Evolutionary conservation across 2,888 invertebrate genomes (phyloP), one percentile per base, ranked within the genome.

Genomic region (Eumerus sabulonum): DNA sequence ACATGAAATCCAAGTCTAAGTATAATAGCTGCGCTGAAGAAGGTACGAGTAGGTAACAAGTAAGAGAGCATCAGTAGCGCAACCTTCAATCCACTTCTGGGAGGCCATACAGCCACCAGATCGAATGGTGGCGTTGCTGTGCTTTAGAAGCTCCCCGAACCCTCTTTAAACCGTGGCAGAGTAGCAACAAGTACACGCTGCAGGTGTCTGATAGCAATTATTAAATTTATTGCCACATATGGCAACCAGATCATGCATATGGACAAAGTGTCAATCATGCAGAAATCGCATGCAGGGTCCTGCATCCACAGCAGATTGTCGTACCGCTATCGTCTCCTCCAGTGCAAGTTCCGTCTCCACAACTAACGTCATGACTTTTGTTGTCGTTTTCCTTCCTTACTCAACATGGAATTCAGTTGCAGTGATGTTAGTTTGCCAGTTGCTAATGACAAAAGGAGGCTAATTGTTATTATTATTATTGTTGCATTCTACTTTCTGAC

Each of bases 211-310:
- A 53, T 71, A 70, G 76, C 81, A 76, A 81, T 81, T 76, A 76
- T 76, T 76, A 76, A 76, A 76, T 76, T n/a, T 68, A 81, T 81
- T 81, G 81, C 81, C 81, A 81, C 81, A 76, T 81, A 76, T 70
- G 76, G 81, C 81, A 76, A 70, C 76, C 70, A 82, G 82, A 83
- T 84, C 84, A 84, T 84, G 82, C 84, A 83, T 83, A 83, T 84
- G 83, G 77, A 82, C 83, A 84, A 84, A 85, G 84, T 85, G 85
- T 85, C 85, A 85, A 85, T 85, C 85, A 85, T 84, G 85, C 84
- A 85, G 83, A 85, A 85, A 84, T 85, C 85, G 82, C 82, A 60
- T 83, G 83, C 84, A 27, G 2, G 3, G 84, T 74, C 74, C 79
- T 79, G 79, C 64, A 74, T 79, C 56, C 74, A 59, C 56, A 66